Base-by-base conservation (phyloP, 2,888 invertebrate genomes). In the Eristalinus aeneus region DNA sequence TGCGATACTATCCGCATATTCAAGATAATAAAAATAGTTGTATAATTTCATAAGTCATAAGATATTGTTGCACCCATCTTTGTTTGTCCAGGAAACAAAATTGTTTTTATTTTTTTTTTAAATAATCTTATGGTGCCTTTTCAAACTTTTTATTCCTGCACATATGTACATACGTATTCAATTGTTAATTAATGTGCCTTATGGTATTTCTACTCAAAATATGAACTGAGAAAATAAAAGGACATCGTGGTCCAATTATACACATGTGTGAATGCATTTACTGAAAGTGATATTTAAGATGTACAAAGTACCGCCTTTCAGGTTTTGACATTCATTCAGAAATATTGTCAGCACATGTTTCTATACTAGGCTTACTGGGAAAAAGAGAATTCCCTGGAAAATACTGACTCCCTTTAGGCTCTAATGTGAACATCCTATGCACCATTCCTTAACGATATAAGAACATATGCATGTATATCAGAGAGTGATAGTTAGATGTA, bases 361-460 rank as follows among this genome's bases (percentile, higher is more conserved):
- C 73, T 56, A 64, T 23, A 46, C 46, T 76, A 46, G n/a, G 46
- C 46, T 16, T 39, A 71, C 73, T 76, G 32, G 72, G 67, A 85
- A 88, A 73, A 61, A 71, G 82, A 84, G 88, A 87, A 88, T 89
- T 89, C 88, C 84, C 84, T 88, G 83, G 77, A 88, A 88, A 75
- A 32, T 31, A 69, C 73, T 61, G 61, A 72, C 75, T 82, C 64
- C 65, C 76, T 68, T 8, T 46, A 73, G 81, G 53, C 77, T 12
- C 20, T 73, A 74, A 77, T 65, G 54, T 53, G 82, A 73, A 71
- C 73, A 82, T 73, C 65, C 46, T 36, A 67, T 78, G 77, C 82
- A 86, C 65, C 39, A 82, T 61, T 56, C 36, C 58, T 16, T 46
- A 8, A 6, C 46, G 46, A 16, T 46, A 1, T 4, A 6, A 1